Percentiles rank a stretch among this genome's conserved stretches.
Evolutionary conservation across 2,113 vertebrate genomes (phyloP).

Genomic region (Gobio gobio): DNA sequence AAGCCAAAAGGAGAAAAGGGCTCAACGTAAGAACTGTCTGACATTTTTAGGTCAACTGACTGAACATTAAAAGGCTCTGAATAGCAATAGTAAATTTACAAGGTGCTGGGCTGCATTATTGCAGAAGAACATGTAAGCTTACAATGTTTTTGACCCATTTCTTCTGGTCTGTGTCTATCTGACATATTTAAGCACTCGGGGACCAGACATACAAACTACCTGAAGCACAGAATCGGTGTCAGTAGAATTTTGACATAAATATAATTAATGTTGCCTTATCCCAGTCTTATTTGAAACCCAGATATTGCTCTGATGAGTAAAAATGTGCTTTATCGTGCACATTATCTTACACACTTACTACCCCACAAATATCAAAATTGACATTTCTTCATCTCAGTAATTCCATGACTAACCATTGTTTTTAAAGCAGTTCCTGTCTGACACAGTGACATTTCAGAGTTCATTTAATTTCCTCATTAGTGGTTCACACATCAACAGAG

Average conservation of each 20-base stretch:
- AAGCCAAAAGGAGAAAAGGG: background rate
- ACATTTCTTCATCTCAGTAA: background rate
- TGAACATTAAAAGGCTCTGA: constrained; percentile 17
- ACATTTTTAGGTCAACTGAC: constrained; percentile 41
- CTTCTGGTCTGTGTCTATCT: background rate
- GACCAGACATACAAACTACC: too few relatives aligned
- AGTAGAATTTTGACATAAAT: background rate
- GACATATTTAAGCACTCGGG: background rate
- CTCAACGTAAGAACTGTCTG: background rate
- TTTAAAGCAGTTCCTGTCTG: background rate
- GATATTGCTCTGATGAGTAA: background rate
- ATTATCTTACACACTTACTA: background rate
- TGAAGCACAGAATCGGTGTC: background rate
- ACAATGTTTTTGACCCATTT: background rate
- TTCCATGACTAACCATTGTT: background rate
- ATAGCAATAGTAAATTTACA: background rate
- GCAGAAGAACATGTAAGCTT: background rate
- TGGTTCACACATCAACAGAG: background rate
- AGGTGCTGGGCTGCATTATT: background rate
- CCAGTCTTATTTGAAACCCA: too few relatives aligned
- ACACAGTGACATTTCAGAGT: background rate
- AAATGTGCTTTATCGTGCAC: background rate
- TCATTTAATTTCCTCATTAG: background rate
- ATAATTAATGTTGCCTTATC: background rate
- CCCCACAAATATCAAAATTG: background rate